Evolutionary conservation across 2,797 vertebrate species (phyloP).

Genomic region (Erethizon dorsatum): DNA sequence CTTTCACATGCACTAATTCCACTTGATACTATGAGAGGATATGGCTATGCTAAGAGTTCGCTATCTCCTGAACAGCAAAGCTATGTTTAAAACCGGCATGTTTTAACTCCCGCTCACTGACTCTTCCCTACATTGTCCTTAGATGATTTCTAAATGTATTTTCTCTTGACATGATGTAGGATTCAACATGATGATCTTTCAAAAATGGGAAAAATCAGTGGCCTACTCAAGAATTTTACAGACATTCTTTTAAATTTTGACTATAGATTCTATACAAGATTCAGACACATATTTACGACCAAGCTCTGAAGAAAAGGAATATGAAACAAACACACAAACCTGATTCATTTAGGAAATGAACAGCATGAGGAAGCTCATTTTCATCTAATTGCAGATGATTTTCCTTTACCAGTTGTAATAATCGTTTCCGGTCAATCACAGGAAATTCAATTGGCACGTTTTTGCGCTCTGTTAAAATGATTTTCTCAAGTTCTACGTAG

Average conservation of each 20-base stretch:
- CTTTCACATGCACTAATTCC: not conserved
- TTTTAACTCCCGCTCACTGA: not conserved
- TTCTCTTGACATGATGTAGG: not conserved
- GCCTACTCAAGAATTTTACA: not conserved
- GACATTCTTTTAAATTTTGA: not conserved
- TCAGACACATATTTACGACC: not conserved
- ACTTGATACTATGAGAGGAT: not conserved
- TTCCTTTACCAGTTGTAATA: slow-evolving; percentile 94
- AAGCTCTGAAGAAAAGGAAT: not conserved
- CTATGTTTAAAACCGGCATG: not conserved
- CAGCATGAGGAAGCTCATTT: slow-evolving; percentile 95
- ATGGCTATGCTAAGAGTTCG: no score
- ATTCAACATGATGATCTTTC: not conserved
- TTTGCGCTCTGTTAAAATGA: slow-evolving; percentile 93
- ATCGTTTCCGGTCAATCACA: slow-evolving; percentile 92
- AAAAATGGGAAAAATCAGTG: not conserved
- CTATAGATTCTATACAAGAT: not conserved
- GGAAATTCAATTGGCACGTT: slow-evolving; percentile 94
- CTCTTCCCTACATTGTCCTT: not conserved
- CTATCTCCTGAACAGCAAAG: not conserved
- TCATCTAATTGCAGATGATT: slow-evolving; percentile 96
- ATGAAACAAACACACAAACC: slow-evolving; percentile 87
- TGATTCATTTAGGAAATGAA: slow-evolving; percentile 97
- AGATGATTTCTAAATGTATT: not conserved
- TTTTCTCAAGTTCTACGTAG: slow-evolving; percentile 96